Evolutionary conservation across 2,888 invertebrate species (phyloP), one percentile per base, ranked within the genome.

Genomic region (Synergus laeviventris): DNA sequence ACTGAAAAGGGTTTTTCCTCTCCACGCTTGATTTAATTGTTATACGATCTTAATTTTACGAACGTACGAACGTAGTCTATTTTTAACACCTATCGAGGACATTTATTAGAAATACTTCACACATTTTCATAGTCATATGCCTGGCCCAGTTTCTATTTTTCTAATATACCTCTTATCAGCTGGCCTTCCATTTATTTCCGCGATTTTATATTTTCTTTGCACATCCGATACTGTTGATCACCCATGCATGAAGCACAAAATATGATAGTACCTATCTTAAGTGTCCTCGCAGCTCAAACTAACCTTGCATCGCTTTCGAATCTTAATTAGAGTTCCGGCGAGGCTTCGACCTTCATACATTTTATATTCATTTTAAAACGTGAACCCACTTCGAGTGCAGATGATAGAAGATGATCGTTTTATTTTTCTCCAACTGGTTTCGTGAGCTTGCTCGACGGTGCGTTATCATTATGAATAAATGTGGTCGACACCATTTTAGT

Each of bases 251-350:
- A 59, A 59, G 38, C 39, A 9, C 4, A 39, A 74, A 56, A 59
- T 49, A 31, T 49, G 49, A 70, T 70, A 70, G 70, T 18, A 24
- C 45, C 18, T 45, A 70, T n/a, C 49, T 74, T 59, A 42, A 59
- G 74, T 39, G 60, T 74, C 60, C 74, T 74, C 74, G 74, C 56
- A 59, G 36, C 36, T 60, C 60, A 59, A 38, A 16, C 38, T 74
- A 74, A 81, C 83, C 83, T 85, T 84, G 84, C 83, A 83, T 79
- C 77, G 82, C 82, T 85, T 85, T 85, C 85, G 81, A 85, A 84
- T 84, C 79, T 81, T 82, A 85, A 85, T 85, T 82, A 82, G 81
- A 81, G 76, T 64, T 75, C 76, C 74, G 74, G 42, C 70, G 70
- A 79, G 73, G 75, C 77, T 78, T 31, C 76, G 79, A 80, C 82